Conservation (phyloP, 1,140 invertebrate species). For the Tyrophagus putrescentiae region DNA sequence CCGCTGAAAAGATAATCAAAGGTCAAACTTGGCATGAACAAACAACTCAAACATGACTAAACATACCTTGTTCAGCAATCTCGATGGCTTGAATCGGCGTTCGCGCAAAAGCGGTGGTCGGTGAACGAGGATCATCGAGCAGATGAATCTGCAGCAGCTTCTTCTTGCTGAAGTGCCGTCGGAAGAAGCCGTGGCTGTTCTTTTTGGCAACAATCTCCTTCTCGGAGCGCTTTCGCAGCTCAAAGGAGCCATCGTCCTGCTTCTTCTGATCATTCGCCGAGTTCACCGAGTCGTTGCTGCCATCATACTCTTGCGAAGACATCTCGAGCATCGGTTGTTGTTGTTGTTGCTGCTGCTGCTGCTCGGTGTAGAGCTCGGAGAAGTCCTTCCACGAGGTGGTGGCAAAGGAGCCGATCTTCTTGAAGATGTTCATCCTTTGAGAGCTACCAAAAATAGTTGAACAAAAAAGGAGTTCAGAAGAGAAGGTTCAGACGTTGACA, state of each 20-base stretch:
- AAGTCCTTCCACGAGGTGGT: conserved; percentile 1
- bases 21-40: neutral
- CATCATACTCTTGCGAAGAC: neutral
- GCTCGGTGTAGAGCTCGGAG: neutral
- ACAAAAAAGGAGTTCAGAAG: too few relatives aligned
- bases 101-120: neutral
- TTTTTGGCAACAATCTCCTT: neutral
- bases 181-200: neutral
- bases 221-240: neutral
- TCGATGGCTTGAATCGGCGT: neutral
- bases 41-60: neutral
- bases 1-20: neutral
- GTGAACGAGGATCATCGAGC: conserved; percentile 11
- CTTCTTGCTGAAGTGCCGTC: neutral
- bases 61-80: neutral
- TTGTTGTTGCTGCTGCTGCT: neutral
- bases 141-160: neutral
- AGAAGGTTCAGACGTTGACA: too few relatives aligned
- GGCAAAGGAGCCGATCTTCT: conserved; percentile 2
- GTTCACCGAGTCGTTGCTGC: too few relatives aligned
- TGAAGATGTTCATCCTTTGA: conserved; percentile 7
- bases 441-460: too few relatives aligned
- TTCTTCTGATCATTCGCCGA: too few relatives aligned
- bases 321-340: neutral
- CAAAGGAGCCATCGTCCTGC: neutral